Percentiles rank a stretch among this genome's conserved stretches.
phyloP scores from a whole-genome alignment of 2,888 invertebrate species.

The Lysandra coridon region DNA sequence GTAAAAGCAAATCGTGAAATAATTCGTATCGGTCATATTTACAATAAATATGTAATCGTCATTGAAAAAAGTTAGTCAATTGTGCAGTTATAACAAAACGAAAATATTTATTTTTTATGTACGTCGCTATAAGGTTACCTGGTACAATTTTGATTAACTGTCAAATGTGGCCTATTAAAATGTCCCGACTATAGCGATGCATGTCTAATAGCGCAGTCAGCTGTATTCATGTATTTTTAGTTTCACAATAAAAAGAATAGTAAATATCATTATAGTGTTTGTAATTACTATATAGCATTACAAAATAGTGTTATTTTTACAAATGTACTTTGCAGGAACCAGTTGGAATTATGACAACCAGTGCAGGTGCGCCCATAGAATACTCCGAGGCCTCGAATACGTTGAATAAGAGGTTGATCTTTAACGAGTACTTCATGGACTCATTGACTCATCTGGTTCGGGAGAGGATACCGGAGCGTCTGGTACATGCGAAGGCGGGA shows the following conservation, averaged over 20 bases:
- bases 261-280: neutral
- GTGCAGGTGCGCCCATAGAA: conserved; percentile 88
- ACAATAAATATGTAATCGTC: too few species aligned
- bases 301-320: neutral
- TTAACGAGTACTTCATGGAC: conserved; percentile 88
- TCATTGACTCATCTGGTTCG: conserved; percentile 89
- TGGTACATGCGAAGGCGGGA: conserved; percentile 96
- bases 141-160: too few species aligned
- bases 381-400: conserved; percentile 86
- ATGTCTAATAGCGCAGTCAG: neutral
- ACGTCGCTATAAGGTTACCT: too few species aligned
- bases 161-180: too few species aligned
- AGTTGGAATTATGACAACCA: conserved; percentile 84
- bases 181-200: too few species aligned
- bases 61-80: too few species aligned
- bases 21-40: too few species aligned
- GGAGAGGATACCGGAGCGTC: conserved; percentile 95
- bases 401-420: conserved; percentile 87
- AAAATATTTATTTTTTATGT: too few species aligned
- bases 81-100: too few species aligned
- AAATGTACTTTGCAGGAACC: conserved; percentile 59
- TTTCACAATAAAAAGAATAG: neutral
- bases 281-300: neutral
- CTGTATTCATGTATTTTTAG: neutral
- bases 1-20: too few species aligned